phyloP scores from a whole-genome alignment of 2,113 vertebrate species.

The Colistium nudipinnis region DNA sequence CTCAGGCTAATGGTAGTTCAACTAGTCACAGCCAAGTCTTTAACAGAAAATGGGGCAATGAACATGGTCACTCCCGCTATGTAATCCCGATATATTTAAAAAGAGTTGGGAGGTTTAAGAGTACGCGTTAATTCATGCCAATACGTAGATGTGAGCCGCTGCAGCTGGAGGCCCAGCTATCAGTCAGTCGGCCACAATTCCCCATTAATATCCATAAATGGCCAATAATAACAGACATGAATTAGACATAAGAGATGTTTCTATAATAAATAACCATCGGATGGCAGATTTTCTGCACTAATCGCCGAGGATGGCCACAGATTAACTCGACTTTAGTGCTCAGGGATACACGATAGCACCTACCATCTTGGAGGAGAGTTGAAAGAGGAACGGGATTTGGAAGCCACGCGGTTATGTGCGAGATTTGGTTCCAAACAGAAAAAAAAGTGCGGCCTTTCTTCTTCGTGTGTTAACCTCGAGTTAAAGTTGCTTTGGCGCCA shows the following conservation, averaged over 20 bases:
- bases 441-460: background rate
- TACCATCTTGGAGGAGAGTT: constrained; percentile 81
- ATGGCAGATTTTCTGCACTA: background rate
- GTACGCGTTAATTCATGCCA: background rate
- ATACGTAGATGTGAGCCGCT: accelerated
- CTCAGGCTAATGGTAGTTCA: constrained; percentile 40
- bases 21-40: no score
- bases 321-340: constrained; percentile 19
- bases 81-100: accelerated
- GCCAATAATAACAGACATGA: background rate
- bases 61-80: accelerated
- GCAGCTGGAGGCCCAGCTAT: constrained; percentile 14
- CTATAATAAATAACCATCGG: accelerated
- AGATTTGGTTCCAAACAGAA: constrained; percentile 38
- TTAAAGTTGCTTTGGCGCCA: background rate
- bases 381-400: constrained; percentile 73
- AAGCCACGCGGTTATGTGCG: constrained; percentile 78
- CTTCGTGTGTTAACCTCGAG: background rate
- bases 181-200: background rate
- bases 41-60: accelerated
- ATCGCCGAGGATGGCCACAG: constrained; percentile 60
- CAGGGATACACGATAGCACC: constrained; percentile 47
- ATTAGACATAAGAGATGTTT: accelerated
- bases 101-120: background rate
- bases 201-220: background rate